Evolutionary conservation across 2,113 vertebrate genomes (phyloP).

Genomic region (Rhinogobius similis): DNA sequence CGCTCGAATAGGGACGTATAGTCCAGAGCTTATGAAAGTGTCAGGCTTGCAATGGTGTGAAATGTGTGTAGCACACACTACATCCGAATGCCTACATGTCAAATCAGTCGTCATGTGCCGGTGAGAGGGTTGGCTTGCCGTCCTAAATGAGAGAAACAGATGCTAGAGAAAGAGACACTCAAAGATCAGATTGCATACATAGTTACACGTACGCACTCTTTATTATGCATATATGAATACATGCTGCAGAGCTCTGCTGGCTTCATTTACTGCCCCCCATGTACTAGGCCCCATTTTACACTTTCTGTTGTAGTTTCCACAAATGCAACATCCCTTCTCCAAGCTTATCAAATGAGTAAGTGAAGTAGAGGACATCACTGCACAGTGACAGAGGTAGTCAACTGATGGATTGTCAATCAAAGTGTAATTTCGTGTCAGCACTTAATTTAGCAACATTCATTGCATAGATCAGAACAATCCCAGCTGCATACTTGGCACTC

Average conservation of each 20-base stretch:
- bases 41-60: slow-evolving; percentile 24
- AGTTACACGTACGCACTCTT: neutral
- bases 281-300: neutral
- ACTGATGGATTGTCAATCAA: neutral
- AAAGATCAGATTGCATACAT: slow-evolving; percentile 46
- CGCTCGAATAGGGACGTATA: neutral
- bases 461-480: slow-evolving; percentile 61
- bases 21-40: slow-evolving; percentile 7
- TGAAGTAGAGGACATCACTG: neutral
- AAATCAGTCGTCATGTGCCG: slow-evolving; percentile 43
- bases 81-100: slow-evolving; percentile 19
- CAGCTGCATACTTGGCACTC: slow-evolving; percentile 70
- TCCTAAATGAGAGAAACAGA: slow-evolving; percentile 54
- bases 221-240: neutral
- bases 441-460: slow-evolving; percentile 32
- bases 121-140: slow-evolving; percentile 47
- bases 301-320: neutral
- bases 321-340: neutral
- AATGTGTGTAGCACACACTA: slow-evolving; percentile 17
- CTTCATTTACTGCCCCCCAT: slow-evolving; percentile 8
- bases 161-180: slow-evolving; percentile 48
- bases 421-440: neutral
- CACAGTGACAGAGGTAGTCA: neutral
- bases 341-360: no score
- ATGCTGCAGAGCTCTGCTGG: slow-evolving; percentile 12